phyloP scores from a whole-genome alignment of 2,888 invertebrate species.

The Eilema griseolum region DNA sequence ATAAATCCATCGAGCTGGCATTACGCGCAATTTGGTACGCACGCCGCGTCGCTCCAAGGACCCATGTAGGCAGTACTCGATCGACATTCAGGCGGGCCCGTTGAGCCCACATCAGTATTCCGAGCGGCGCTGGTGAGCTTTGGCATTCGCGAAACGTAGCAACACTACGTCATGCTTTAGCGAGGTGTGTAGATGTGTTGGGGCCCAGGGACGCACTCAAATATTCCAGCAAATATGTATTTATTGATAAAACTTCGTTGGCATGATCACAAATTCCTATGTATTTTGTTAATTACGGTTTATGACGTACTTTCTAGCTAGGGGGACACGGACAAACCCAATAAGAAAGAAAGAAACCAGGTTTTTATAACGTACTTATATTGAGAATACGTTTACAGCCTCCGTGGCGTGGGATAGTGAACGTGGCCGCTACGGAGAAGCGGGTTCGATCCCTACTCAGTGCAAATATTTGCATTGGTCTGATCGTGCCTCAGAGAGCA shows the following conservation, averaged over 20 bases:
- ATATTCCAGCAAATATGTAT: slow-evolving; percentile 6
- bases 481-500: too few relatives aligned
- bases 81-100: slow-evolving; percentile 61
- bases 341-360: not conserved
- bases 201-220: slow-evolving; percentile 65
- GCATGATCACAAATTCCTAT: not conserved
- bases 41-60: slow-evolving; percentile 58
- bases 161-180: slow-evolving; percentile 81
- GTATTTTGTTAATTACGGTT: not conserved
- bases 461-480: too few relatives aligned
- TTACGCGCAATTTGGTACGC: slow-evolving; percentile 56
- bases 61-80: slow-evolving; percentile 63
- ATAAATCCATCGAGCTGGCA: slow-evolving; percentile 64
- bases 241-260: not conserved
- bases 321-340: not conserved
- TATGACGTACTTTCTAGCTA: too few relatives aligned
- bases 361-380: too few relatives aligned
- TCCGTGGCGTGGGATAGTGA: too few relatives aligned
- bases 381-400: too few relatives aligned
- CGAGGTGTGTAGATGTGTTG: slow-evolving; percentile 67
- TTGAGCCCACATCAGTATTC: slow-evolving; percentile 66
- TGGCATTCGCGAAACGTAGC: slow-evolving; percentile 74
- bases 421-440: too few relatives aligned
- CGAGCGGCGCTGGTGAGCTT: slow-evolving; percentile 47
- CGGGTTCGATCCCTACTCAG: too few relatives aligned